Conservation (phyloP, 2,797 vertebrate genomes). For the Leuciscus waleckii region DNA sequence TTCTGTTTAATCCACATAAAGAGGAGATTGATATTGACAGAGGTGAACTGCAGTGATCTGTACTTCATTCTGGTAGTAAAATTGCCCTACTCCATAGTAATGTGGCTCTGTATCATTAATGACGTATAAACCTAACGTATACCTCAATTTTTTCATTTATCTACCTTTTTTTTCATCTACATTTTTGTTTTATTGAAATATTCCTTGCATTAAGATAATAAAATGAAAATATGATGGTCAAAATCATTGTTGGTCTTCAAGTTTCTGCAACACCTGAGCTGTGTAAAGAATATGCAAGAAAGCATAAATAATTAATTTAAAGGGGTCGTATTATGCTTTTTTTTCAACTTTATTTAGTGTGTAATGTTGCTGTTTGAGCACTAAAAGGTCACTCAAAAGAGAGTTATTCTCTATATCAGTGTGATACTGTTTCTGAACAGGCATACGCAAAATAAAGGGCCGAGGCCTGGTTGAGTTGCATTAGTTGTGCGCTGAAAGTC, state of each 20-base stretch:
- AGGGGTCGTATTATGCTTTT: too few relatives aligned
- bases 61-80: neutral
- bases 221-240: neutral
- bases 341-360: neutral
- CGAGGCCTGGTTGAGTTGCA: too few relatives aligned
- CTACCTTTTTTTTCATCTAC: neutral
- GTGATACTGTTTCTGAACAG: too few relatives aligned
- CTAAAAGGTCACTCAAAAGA: too few relatives aligned
- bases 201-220: neutral
- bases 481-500: too few relatives aligned
- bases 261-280: neutral
- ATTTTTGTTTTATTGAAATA: neutral
- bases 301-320: neutral
- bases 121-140: too few relatives aligned
- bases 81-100: neutral
- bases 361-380: neutral
- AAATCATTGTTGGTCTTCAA: neutral
- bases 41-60: neutral
- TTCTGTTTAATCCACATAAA: conserved; percentile 37
- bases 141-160: neutral
- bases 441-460: too few relatives aligned
- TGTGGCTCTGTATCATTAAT: neutral
- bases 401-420: neutral
- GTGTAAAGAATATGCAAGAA: neutral
- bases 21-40: conserved; percentile 22